Base-by-base conservation (phyloP, 2,888 invertebrate species). In the Orgyia antiqua region DNA sequence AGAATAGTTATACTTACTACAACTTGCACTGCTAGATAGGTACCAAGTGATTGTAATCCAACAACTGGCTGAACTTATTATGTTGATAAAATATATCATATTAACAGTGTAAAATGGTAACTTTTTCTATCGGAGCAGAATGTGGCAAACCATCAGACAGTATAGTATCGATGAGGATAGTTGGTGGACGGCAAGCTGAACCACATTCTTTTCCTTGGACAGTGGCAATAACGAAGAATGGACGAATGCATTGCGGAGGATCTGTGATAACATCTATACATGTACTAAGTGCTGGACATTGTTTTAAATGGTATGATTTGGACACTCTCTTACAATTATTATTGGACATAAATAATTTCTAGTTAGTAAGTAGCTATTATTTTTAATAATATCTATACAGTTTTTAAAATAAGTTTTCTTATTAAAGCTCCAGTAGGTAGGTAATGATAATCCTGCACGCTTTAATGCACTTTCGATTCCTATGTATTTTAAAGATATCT, bases 131-230 rank as follows among this genome's bases (percentile, higher is more conserved):
- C 26, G 23, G 32, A 32, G 5, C 53, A 93, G 74, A 69, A 83
- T 60, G 88, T 84, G 77, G 90, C 68, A 42, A 63, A 54, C 55
- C 79, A 25, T 89, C 56, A 87, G 93, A 47, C 33, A 88, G 87
- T 1, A 88, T 90, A 50, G 89, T 92, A 42, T 72, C 91, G 2
- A 89, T 89, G 68, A 72, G 89, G 27, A 89, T 89, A 39, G 88
- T 89, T 5, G 89, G 89, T 1, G 89, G 89, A 0, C 51, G 77
- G 3, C 54, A 83, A 25, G 73, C 86, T 0, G 63, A 59, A 1
- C 86, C 88, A 0, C 87, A 89, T 42, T 73, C 83, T 0, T 88
- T 72, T 42, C 89, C 89, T 0, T 90, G 89, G 89, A 75, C 87
- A 0, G 87, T 83, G 1, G 88, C 88, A n/a, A 83, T 88, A 18